Conservation (phyloP, 1,140 invertebrate genomes). For the Solenopsis fugax region DNA sequence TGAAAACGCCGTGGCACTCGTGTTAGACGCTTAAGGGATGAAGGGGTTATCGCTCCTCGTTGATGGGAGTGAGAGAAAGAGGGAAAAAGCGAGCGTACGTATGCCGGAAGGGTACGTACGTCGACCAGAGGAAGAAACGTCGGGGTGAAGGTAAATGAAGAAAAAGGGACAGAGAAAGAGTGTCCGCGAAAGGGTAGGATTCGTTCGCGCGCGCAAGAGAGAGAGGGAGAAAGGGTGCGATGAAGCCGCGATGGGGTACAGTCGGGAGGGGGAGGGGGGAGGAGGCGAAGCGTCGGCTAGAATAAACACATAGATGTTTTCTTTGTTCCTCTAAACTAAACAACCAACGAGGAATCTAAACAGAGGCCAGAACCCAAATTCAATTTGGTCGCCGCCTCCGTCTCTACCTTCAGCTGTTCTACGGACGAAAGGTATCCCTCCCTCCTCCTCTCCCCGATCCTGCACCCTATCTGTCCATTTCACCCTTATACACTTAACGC, state of each 20-base stretch:
- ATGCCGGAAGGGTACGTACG: constrained; percentile 37
- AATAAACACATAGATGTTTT: constrained; percentile 89
- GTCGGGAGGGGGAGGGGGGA: constrained; percentile 64
- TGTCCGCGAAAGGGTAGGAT: constrained; percentile 64
- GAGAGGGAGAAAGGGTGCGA: constrained; percentile 57
- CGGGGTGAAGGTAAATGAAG: constrained; percentile 70
- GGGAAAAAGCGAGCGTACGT: neutral
- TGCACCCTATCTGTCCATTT: constrained; percentile 72
- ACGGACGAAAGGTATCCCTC: constrained; percentile 83
- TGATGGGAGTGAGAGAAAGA: constrained; percentile 22
- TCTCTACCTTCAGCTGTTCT: constrained; percentile 83
- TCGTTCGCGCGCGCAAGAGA: constrained; percentile 56
- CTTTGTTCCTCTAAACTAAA: constrained; percentile 89
- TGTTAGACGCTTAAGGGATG: constrained; percentile 66
- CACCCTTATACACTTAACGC: constrained; percentile 77
- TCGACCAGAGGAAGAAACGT: constrained; percentile 54
- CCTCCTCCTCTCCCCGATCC: constrained; percentile 10
- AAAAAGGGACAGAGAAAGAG: constrained; percentile 74
- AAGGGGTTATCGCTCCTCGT: constrained; percentile 57
- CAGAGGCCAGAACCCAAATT: constrained; percentile 88
- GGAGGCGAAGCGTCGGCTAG: constrained; percentile 86
- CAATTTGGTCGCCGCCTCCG: constrained; percentile 86
- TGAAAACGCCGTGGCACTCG: constrained; percentile 54
- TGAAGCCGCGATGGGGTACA: constrained; percentile 54
- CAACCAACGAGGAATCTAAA: constrained; percentile 89